A percentile compares a stretch with the other conserved stretches of the same genome.
Conservation (phyloP, 2,797 vertebrate species). For the Syndactyla subalaris region DNA sequence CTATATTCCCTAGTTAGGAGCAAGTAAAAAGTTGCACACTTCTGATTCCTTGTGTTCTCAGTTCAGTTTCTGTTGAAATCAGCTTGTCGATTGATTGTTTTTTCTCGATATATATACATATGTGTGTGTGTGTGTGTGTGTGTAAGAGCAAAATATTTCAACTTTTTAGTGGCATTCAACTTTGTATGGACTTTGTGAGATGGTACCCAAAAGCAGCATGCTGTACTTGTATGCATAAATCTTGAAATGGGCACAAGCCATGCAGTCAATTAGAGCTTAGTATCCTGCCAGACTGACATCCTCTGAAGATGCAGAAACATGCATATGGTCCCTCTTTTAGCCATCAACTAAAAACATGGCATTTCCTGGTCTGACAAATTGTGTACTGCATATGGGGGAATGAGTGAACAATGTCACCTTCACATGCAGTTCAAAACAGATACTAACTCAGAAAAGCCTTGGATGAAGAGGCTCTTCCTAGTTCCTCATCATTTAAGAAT, state of each 20-base stretch:
- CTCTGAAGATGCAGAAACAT: neutral
- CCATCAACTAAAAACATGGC: neutral
- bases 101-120: neutral
- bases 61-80: neutral
- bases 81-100: neutral
- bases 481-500: neutral
- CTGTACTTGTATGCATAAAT: neutral
- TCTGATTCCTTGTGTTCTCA: neutral
- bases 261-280: neutral
- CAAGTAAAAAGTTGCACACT: neutral
- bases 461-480: neutral
- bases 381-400: neutral
- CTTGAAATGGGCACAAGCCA: neutral
- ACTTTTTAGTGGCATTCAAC: neutral
- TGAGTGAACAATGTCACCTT: neutral
- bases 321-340: neutral
- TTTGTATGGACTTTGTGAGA: neutral
- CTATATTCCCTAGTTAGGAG: neutral
- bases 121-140: neutral
- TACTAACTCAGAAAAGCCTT: neutral
- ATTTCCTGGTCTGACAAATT: neutral
- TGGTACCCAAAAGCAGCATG: neutral
- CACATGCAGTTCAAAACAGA: neutral
- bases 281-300: neutral
- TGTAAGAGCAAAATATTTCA: neutral